These are phyloP conservation scores for Tiaroga cobitis DNA, from an alignment of 2,797 vertebrate species.

Conservation along the genomic window DNA sequence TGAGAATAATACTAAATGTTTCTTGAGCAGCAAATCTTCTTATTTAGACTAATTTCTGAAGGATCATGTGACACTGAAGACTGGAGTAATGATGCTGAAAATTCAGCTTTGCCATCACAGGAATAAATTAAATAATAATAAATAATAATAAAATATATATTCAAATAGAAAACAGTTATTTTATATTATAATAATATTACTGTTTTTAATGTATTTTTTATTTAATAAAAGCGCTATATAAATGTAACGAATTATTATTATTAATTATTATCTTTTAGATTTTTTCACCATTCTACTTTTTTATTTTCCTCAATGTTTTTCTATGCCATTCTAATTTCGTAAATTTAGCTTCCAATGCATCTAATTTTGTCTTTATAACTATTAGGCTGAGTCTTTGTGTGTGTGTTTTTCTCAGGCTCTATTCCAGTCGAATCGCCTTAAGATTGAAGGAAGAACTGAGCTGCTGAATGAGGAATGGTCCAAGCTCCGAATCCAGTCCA, in stretches of 20 bases:
- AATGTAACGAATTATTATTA: too few relatives aligned
- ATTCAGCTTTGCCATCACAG: background rate
- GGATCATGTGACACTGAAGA: background rate
- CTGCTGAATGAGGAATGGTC: constrained; percentile 93
- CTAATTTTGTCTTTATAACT: background rate
- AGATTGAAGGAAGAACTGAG: constrained; percentile 88
- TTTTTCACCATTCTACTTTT: background rate
- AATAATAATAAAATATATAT: background rate
- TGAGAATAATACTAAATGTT: background rate
- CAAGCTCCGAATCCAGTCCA: constrained; percentile 88
- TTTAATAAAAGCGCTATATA: too few relatives aligned
- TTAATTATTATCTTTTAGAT: background rate
- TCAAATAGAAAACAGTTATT: background rate
- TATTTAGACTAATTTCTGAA: background rate
- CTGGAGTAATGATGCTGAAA: background rate
- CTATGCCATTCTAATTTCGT: background rate
- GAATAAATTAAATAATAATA: background rate
- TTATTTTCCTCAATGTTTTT: background rate
- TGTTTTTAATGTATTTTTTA: background rate
- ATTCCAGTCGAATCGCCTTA: constrained; percentile 90
- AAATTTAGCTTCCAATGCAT: background rate
- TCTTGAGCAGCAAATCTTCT: background rate
- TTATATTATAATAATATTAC: background rate
- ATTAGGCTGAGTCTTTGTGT: background rate
- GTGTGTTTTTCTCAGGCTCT: constrained; percentile 77